Evolutionary conservation across 1,140 invertebrate species (phyloP).

Genomic region (Dolichoris vasculosae): DNA sequence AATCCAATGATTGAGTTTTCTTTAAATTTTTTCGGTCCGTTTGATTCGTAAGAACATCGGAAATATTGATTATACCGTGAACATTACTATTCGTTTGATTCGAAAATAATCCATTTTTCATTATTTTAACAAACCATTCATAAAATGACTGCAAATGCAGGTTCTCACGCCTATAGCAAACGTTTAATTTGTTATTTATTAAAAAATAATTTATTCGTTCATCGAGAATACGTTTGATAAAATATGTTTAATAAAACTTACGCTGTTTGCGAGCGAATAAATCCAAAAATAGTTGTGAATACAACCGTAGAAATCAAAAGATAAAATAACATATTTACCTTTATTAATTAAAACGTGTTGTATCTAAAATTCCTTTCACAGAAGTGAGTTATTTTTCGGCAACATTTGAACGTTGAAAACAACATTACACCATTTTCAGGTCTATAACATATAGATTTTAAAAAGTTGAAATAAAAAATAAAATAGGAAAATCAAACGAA

Average conservation of each 20-base stretch:
- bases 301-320: constrained; percentile 53
- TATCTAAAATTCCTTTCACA: constrained; percentile 33
- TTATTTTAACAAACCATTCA: background rate
- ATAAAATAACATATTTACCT: constrained; percentile 59
- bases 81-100: background rate
- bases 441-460: background rate
- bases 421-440: constrained; percentile 29
- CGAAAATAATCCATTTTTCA: background rate
- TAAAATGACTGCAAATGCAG: constrained; percentile 24
- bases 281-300: constrained; percentile 60
- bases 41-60: background rate
- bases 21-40: background rate
- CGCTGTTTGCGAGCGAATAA: constrained; percentile 49
- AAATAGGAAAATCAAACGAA: background rate
- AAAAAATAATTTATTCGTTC: background rate
- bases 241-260: constrained; percentile 45
- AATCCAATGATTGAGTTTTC: background rate
- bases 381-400: constrained; percentile 34
- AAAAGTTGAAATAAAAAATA: constrained; percentile 12
- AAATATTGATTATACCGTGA: background rate
- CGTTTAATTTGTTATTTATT: background rate
- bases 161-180: constrained; percentile 36
- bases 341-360: constrained; percentile 42
- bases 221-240: background rate
- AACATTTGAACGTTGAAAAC: constrained; percentile 36